phyloP scores from a whole-genome alignment of 2,113 vertebrate genomes.

The Chrysemys picta region DNA sequence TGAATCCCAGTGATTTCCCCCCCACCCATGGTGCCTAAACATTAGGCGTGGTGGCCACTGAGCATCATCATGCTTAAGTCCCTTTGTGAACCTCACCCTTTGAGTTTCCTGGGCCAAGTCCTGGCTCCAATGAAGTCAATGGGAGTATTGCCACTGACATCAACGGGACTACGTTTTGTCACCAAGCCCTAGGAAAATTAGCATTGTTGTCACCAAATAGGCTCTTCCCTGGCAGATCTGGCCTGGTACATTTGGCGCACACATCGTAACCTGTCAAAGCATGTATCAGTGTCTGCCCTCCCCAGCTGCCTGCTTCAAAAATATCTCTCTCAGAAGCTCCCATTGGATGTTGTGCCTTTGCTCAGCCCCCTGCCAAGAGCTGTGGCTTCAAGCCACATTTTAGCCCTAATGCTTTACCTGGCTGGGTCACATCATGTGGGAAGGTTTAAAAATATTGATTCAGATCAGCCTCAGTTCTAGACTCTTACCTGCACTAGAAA shows the following conservation, averaged over 20 bases:
- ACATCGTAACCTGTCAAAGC: fast-evolving
- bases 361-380: neutral
- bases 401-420: neutral
- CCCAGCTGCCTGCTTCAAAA: neutral
- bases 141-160: fast-evolving
- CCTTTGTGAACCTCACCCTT: neutral
- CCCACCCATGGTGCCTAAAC: no score
- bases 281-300: neutral
- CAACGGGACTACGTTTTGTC: neutral
- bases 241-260: neutral
- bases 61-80: neutral
- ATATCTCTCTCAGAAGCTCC: neutral
- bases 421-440: neutral
- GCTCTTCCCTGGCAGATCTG: neutral
- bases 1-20: neutral
- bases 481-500: neutral
- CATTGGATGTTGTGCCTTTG: neutral
- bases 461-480: neutral
- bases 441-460: neutral
- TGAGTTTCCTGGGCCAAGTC: neutral
- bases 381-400: neutral
- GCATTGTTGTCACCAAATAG: neutral
- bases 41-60: no score
- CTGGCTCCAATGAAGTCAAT: neutral
- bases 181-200: neutral